phyloP scores from a whole-genome alignment of 2,113 vertebrate species.

The Hippocampus guttulatus region DNA sequence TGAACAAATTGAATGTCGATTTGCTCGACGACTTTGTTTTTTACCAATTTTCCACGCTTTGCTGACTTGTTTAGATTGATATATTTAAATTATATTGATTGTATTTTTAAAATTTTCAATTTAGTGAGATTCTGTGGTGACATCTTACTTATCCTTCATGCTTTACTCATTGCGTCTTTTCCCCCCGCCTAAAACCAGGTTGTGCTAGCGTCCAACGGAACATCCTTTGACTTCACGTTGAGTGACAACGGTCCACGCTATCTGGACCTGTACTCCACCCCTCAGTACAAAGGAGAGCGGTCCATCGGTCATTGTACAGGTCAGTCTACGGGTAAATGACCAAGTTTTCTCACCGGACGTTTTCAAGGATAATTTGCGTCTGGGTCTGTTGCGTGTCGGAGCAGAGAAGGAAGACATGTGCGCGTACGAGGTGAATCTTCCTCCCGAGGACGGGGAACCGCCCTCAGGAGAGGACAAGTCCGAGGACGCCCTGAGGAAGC shows the following conservation, averaged over 20 bases:
- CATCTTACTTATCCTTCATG: too few species aligned
- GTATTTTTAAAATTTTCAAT: too few species aligned
- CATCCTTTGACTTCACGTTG: slow-evolving; percentile 81
- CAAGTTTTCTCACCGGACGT: neutral
- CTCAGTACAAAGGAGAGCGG: slow-evolving; percentile 86
- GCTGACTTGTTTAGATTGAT: too few species aligned
- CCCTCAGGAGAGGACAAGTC: slow-evolving; percentile 71
- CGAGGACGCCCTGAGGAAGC: slow-evolving; percentile 70
- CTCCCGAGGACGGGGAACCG: slow-evolving; percentile 69
- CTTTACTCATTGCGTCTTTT: neutral
- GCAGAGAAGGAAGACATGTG: slow-evolving; percentile 65
- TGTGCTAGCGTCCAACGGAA: slow-evolving; percentile 85
- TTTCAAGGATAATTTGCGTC: neutral
- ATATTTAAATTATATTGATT: too few species aligned
- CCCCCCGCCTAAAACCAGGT: slow-evolving; percentile 61
- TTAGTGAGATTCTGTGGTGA: too few species aligned
- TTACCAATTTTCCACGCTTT: neutral
- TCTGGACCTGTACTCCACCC: slow-evolving; percentile 87
- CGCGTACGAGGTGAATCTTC: slow-evolving; percentile 69
- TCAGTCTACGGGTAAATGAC: slow-evolving; percentile 46
- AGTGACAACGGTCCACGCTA: slow-evolving; percentile 86
- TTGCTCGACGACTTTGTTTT: neutral
- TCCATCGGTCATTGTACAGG: slow-evolving; percentile 64
- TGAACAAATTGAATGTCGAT: neutral
- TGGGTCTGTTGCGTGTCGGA: slow-evolving; percentile 15